Base-by-base conservation (phyloP, 2,888 invertebrate species). In the Tenthredo livida region DNA sequence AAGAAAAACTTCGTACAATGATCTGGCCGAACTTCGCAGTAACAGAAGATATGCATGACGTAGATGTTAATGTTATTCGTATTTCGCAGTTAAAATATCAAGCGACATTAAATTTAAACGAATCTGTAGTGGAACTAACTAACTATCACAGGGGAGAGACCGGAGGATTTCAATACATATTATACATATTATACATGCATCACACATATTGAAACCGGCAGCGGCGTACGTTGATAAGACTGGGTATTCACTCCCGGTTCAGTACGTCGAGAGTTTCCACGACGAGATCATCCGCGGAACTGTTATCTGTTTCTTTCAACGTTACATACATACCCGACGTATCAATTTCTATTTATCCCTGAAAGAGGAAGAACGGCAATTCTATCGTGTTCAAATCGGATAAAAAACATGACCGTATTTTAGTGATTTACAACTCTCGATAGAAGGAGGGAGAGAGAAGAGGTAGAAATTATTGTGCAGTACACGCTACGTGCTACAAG, bases 151-250 rank as follows among this genome's bases (percentile, higher is more conserved):
- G 37, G 37, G 80, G 65, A 37, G 67, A 70, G 83, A 83, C 83
- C 21, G 47, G 43, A 47, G 67, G 67, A 67, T 43, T 83, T 83
- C 65, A 70, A 83, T 67, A 83, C 83, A 83, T 67, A 67, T 83
- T 50, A 43, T 33, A 43, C 25, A 70, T 43, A 70, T 47, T 70
- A 67, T 15, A 83, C 70, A 70, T 70, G 47, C 47, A 47, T 25
- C 29, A 80, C 67, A 70, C 67, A 83, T 67, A 25, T 67, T 67
- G 83, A 65, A 37, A 70, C 83, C 83, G 83, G 83, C 80, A 47
- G 33, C 37, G 83, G 65, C 67, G 33, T n/a, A 67, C 67, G 67
- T 83, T 83, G 83, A 83, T 83, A 83, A 83, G 83, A 83, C 83
- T 83, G 25, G 83, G 29, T 47, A 25, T 54, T 43, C 17, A 83